These are phyloP conservation scores for Zenarchopterus dispar DNA, from an alignment of 2,797 vertebrate genomes.

Conservation along the genomic window DNA sequence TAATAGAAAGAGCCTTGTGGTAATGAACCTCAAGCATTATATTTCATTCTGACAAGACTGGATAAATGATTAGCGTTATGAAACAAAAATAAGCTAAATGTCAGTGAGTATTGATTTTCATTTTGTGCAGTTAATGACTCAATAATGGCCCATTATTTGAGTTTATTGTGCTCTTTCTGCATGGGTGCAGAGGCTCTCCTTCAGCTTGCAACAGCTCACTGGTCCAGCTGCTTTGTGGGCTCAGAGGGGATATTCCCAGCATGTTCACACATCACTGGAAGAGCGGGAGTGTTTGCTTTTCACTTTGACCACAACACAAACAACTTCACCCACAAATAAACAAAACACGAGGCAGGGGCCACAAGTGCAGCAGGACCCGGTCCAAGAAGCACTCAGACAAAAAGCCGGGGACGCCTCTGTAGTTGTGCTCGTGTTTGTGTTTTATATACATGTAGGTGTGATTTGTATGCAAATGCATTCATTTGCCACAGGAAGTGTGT, in stretches of 20 bases:
- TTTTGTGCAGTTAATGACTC: slow-evolving; percentile 11
- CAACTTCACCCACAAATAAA: slow-evolving; percentile 74
- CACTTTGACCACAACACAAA: slow-evolving; percentile 77
- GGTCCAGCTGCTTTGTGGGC: slow-evolving; percentile 57
- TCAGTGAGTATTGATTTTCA: slow-evolving; percentile 1
- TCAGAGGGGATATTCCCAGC: slow-evolving; percentile 42
- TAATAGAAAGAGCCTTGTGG: no score
- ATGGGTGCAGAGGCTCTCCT: slow-evolving; percentile 15
- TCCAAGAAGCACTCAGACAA: slow-evolving; percentile 49
- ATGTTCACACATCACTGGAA: slow-evolving; percentile 69
- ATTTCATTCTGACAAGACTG: no score
- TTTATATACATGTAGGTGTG: slow-evolving; percentile 10
- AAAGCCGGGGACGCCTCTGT: slow-evolving; percentile 16
- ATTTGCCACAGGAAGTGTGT: slow-evolving; percentile 25
- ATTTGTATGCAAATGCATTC: slow-evolving; percentile 18
- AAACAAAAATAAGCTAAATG: no score
- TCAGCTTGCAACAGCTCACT: slow-evolving; percentile 19
- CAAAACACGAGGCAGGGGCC: slow-evolving; percentile 65
- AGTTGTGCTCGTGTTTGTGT: slow-evolving; percentile 28
- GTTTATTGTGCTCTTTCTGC: slow-evolving; percentile 13
- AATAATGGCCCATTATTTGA: not conserved
- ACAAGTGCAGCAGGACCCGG: slow-evolving; percentile 58
- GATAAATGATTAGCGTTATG: no score
- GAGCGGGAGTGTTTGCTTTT: slow-evolving; percentile 70
- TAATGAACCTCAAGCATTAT: no score